Conservation (phyloP, 92 coral and sea anemone species). For the Zoanthus solanderi region DNA sequence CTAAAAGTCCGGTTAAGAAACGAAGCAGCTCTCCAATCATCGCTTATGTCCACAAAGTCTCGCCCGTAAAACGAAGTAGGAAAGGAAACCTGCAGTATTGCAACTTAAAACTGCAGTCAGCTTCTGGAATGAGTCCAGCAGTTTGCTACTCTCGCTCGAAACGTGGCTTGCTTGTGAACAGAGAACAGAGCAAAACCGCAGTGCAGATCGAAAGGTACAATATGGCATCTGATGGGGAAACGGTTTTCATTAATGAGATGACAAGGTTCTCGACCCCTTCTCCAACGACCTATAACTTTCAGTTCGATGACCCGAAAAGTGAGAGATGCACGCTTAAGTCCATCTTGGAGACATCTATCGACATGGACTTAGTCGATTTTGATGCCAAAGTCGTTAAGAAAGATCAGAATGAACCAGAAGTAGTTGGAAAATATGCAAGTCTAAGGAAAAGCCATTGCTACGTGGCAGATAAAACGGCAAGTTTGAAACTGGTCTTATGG, state of each 20-base stretch:
- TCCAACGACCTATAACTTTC: slow-evolving; percentile 46
- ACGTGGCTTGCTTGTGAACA: slow-evolving; percentile 41
- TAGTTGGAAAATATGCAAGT: slow-evolving; percentile 19
- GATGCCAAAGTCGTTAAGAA: slow-evolving; percentile 43
- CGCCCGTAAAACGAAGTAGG: slow-evolving; percentile 49
- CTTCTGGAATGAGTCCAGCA: slow-evolving; percentile 25
- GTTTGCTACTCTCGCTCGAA: slow-evolving; percentile 49
- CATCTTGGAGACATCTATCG: slow-evolving; percentile 14
- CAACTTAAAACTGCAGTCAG: slow-evolving; percentile 43
- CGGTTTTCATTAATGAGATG: slow-evolving; percentile 55
- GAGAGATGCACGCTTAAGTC: background rate
- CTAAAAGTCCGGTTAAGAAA: slow-evolving; percentile 22
- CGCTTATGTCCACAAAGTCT: slow-evolving; percentile 47
- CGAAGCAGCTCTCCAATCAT: slow-evolving; percentile 41
- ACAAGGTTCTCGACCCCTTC: slow-evolving; percentile 45
- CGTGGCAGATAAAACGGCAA: slow-evolving; percentile 44
- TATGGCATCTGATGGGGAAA: background rate
- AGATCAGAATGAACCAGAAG: slow-evolving; percentile 23
- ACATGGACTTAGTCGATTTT: slow-evolving; percentile 36
- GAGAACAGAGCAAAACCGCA: slow-evolving; percentile 33
- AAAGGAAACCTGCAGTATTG: slow-evolving; percentile 9
- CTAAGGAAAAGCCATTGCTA: slow-evolving; percentile 36
- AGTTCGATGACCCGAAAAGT: slow-evolving; percentile 34
- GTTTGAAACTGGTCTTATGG: slow-evolving; percentile 49
- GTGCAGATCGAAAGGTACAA: slow-evolving; percentile 34